These are phyloP conservation scores for Agrotis exclamationis DNA, from an alignment of 2,888 invertebrate genomes.

Conservation along the genomic window DNA sequence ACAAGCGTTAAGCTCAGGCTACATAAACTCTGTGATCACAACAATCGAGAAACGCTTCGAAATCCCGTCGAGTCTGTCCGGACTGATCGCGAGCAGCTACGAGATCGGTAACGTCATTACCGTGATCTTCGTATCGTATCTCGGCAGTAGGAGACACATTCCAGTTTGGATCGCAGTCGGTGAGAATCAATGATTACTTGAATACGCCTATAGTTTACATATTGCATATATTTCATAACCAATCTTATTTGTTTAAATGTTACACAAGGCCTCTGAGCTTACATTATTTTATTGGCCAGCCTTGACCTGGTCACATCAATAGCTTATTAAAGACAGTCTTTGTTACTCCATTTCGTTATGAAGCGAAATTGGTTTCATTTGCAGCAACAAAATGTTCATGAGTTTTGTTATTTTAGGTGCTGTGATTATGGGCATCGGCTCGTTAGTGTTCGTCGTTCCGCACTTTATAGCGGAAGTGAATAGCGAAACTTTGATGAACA, in stretches of 20 bases:
- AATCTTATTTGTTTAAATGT: constrained; percentile 16
- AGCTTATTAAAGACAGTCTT: constrained; percentile 31
- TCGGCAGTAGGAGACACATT: constrained; percentile 97
- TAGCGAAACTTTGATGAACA: constrained; percentile 92
- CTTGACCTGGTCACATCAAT: constrained; percentile 54
- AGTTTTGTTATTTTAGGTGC: constrained; percentile 91
- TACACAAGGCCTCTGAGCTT: constrained; percentile 21
- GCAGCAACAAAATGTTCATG: constrained; percentile 28
- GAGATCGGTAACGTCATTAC: constrained; percentile 99
- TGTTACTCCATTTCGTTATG: constrained; percentile 23
- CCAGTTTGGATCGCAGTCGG: constrained; percentile 98
- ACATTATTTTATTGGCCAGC: constrained; percentile 25
- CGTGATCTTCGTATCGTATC: constrained; percentile 98
- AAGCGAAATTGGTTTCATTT: constrained; percentile 13
- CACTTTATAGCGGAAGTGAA: constrained; percentile 97
- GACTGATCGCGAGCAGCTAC: constrained; percentile 98
- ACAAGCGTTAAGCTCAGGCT: constrained; percentile 97
- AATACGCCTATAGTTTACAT: not conserved
- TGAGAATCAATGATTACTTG: constrained; percentile 76
- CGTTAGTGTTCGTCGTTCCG: constrained; percentile 97
- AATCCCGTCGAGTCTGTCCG: constrained; percentile 98
- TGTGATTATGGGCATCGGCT: constrained; percentile 98
- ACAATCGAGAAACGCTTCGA: constrained; percentile 99
- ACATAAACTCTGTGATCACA: constrained; percentile 98
- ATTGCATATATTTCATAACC: constrained; percentile 4